A percentile compares a stretch with the other conserved stretches of the same genome.
These are phyloP conservation scores for Hydropotes inermis DNA, from an alignment of 2,113 vertebrate genomes.

Conservation along the genomic window DNA sequence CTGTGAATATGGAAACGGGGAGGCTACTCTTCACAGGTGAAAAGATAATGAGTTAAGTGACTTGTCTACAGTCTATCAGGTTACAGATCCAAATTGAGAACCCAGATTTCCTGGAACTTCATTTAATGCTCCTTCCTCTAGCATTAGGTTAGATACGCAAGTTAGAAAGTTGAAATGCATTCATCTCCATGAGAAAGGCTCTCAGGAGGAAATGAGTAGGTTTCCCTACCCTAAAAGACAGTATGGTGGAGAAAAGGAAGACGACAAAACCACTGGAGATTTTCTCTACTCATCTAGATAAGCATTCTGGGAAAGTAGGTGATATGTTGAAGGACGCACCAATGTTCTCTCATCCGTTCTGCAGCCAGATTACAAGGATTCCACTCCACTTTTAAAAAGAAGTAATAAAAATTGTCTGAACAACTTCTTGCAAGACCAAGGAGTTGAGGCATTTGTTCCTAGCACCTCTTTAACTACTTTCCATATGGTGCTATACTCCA, in stretches of 20 bases:
- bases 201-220: neutral
- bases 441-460: neutral
- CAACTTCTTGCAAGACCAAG: neutral
- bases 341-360: neutral
- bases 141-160: neutral
- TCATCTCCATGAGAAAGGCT: neutral
- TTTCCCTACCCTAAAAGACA: neutral
- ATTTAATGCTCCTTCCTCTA: neutral
- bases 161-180: neutral
- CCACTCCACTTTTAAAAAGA: neutral
- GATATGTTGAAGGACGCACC: neutral
- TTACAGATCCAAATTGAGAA: neutral
- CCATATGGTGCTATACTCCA: neutral
- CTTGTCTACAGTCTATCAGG: neutral
- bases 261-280: neutral
- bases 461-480: neutral
- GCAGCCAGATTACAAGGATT: neutral
- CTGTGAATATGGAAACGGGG: neutral
- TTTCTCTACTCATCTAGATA: neutral
- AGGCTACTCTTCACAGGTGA: neutral
- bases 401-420: neutral
- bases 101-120: neutral
- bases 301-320: neutral
- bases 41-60: neutral
- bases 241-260: neutral